Evolutionary conservation across 2,113 vertebrate genomes (phyloP), one percentile per base, ranked within the genome.

Genomic region (Strix uralensis): DNA sequence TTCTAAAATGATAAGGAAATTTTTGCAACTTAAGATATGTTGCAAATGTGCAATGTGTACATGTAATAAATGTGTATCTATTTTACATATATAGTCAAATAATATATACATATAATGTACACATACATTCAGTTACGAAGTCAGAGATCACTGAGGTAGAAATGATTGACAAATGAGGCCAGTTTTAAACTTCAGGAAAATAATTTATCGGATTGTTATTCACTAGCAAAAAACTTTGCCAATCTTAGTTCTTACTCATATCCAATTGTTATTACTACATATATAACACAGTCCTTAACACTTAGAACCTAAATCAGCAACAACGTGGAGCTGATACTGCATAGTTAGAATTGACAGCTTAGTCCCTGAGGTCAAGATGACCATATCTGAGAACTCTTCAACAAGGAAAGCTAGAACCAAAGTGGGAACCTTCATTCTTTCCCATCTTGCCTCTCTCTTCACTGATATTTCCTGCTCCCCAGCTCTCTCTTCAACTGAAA

Each of bases 61-160:
- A 5, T 32, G 25, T 17, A 81, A 27, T 10, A 58, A 47, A 11
- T 32, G 4, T 69, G 26, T 18, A 59, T 44, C 18, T 0, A 32
- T 54, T 78, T 77, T 38, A 13, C 11, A 25, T 12, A 16, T 54
- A 38, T 8, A 44, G 5, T 27, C 47, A 11, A 6, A 23, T 36
- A 34, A 46, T 13, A 30, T 13, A 34, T 47, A 9, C 1, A 1
- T 18, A 34, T 15, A 36, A 22, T 4, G 1, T 34, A n/a, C 30
- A 22, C 7, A 42, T 18, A 27, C 2, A 11, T 72, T 57, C 14
- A 54, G 16, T 17, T 32, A 59, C 5, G 34, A 34, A 73, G 58
- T 77, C 44, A n/a, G 12, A 47, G 81, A 73, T n/a, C 30, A 13
- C 16, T 63, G 27, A n/a, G 5, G 49, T n/a, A 13, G 32, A 73